Evolutionary conservation across 30 jellyfish, hydroid and myxozoan genomes (phyloP).

Genomic region (Chironex yamaguchii): DNA sequence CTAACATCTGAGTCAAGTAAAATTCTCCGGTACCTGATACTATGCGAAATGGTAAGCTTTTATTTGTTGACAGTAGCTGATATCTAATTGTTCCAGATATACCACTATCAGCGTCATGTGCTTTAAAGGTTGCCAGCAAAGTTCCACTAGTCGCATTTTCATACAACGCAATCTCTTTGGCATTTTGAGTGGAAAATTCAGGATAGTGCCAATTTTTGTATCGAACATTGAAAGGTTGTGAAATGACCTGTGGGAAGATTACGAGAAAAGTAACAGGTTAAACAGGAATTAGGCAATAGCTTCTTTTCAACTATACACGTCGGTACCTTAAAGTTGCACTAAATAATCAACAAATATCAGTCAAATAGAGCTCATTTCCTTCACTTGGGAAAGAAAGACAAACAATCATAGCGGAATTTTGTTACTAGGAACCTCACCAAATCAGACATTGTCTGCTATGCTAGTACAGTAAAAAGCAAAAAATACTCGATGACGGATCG

Average conservation of each 20-base stretch:
- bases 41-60: conserved; percentile 53
- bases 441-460: too few species aligned
- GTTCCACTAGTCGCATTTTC: conserved; percentile 69
- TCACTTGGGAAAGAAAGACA: too few species aligned
- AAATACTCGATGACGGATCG: too few species aligned
- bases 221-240: conserved; percentile 80
- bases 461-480: too few species aligned
- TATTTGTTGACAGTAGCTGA: conserved; percentile 1
- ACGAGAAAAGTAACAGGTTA: too few species aligned
- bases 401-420: too few species aligned
- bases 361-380: too few species aligned
- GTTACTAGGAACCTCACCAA: too few species aligned
- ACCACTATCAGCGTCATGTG: conserved; percentile 85
- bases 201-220: conserved; percentile 79
- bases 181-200: conserved; percentile 34
- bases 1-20: conserved; percentile 45
- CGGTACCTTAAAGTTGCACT: too few species aligned
- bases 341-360: too few species aligned
- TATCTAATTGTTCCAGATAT: conserved; percentile 63
- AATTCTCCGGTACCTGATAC: conserved; percentile 53
- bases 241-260: conserved; percentile 18
- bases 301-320: too few species aligned
- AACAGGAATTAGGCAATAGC: too few species aligned
- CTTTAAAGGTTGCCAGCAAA: conserved; percentile 48
- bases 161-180: conserved; percentile 23